A percentile compares a stretch with the other conserved stretches of the same genome.
Conservation (phyloP, 2,888 invertebrate species). For the Schrankia costaestrigalis region DNA sequence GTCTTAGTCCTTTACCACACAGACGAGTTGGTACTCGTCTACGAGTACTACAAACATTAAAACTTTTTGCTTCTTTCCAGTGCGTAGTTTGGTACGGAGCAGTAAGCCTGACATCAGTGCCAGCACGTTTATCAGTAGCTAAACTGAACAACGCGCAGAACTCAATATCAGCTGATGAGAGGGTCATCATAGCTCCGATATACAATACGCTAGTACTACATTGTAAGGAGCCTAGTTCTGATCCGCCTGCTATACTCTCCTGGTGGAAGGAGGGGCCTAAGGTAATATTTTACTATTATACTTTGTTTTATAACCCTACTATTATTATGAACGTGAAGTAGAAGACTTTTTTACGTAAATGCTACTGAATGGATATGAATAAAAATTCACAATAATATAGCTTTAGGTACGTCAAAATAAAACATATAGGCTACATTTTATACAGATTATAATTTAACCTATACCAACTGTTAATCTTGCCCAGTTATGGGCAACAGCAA, state of each 20-base stretch:
- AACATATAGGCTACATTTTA: no score
- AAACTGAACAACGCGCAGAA: constrained; percentile 75
- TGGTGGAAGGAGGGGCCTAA: constrained; percentile 68
- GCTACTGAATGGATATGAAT: no score
- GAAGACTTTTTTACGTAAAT: no score
- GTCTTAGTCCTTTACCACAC: no score
- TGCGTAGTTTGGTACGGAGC: constrained; percentile 93
- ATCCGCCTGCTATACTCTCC: constrained; percentile 80
- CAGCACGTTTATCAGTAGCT: constrained; percentile 88
- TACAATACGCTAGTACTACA: constrained; percentile 85
- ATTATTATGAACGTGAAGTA: no score
- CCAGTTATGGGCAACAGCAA: no score
- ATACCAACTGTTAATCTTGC: no score
- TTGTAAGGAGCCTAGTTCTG: constrained; percentile 83
- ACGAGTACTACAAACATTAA: background rate
- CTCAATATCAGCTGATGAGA: constrained; percentile 55
- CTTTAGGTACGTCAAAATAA: no score
- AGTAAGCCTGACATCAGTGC: constrained; percentile 89
- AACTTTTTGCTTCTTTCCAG: constrained; percentile 78
- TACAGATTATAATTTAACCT: no score
- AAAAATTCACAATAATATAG: no score
- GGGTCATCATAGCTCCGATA: constrained; percentile 75
- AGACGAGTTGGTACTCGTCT: no score
- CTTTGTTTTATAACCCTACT: background rate
- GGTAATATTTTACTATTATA: constrained; percentile 36